Evolutionary conservation across 2,113 vertebrate genomes (phyloP).

Genomic region (Halichoerus grypus): DNA sequence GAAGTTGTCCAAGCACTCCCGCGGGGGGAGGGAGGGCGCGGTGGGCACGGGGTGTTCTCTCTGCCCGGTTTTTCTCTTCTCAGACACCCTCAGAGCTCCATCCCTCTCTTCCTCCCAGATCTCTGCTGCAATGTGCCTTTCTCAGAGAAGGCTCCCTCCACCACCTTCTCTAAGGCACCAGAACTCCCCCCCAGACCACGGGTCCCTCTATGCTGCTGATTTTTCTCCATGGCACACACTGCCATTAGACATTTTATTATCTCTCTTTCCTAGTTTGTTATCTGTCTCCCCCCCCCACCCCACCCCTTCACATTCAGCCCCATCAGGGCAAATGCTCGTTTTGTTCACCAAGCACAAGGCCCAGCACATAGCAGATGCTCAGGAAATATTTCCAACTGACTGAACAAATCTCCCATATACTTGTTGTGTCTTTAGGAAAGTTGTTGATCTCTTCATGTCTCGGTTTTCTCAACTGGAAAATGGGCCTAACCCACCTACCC

Average conservation of each 20-base stretch:
- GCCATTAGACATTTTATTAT: not conserved
- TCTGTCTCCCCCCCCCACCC: too few relatives aligned
- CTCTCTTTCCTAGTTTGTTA: not conserved
- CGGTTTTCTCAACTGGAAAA: not conserved
- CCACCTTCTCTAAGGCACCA: not conserved
- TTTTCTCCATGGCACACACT: accelerated
- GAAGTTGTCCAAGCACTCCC: not conserved
- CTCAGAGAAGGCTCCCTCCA: not conserved
- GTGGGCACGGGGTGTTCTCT: not conserved
- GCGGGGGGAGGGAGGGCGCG: accelerated
- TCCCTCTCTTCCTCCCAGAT: not conserved
- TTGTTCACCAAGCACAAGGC: not conserved
- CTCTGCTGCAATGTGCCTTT: not conserved
- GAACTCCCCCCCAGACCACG: not conserved
- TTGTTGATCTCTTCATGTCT: not conserved
- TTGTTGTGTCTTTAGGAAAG: not conserved
- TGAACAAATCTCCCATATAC: accelerated
- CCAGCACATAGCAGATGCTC: not conserved
- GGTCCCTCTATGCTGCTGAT: not conserved
- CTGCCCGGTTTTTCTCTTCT: not conserved
- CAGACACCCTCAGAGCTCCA: accelerated
- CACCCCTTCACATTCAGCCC: accelerated
- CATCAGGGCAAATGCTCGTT: accelerated
- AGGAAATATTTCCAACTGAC: not conserved
- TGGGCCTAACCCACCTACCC: too few relatives aligned